phyloP scores from a whole-genome alignment of 2,113 vertebrate species.

The Coracopsis vasa region DNA sequence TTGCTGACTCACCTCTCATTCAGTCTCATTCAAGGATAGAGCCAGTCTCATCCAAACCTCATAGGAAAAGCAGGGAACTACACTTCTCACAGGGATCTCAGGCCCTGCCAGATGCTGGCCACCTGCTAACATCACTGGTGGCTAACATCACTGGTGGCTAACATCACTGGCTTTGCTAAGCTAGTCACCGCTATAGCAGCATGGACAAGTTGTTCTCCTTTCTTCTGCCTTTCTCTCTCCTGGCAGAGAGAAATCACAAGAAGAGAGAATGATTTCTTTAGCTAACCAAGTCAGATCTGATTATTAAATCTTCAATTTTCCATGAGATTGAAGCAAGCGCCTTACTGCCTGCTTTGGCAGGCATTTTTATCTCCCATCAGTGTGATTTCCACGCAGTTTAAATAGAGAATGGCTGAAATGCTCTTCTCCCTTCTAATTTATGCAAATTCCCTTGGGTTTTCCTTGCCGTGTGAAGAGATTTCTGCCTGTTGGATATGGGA shows the following conservation, averaged over 20 bases:
- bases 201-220: not conserved
- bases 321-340: not conserved
- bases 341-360: not conserved
- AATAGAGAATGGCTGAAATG: slow-evolving; percentile 20
- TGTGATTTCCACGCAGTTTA: not conserved
- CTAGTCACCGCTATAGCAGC: not conserved
- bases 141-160: not conserved
- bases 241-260: not conserved
- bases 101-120: not conserved
- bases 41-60: not conserved
- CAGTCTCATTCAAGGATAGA: not conserved
- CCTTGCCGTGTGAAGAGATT: slow-evolving; percentile 4
- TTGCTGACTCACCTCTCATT: not conserved
- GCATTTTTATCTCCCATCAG: not conserved
- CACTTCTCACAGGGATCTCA: not conserved
- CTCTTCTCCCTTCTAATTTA: slow-evolving; percentile 16
- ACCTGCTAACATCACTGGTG: not conserved
- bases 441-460: slow-evolving; percentile 46
- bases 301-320: slow-evolving; percentile 32
- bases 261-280: not conserved
- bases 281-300: slow-evolving; percentile 19
- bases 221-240: not conserved
- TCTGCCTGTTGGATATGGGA: not conserved
- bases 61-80: not conserved
- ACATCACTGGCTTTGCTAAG: not conserved